Base-by-base conservation (phyloP, 2,888 invertebrate species). In the Anthrax anthrax region DNA sequence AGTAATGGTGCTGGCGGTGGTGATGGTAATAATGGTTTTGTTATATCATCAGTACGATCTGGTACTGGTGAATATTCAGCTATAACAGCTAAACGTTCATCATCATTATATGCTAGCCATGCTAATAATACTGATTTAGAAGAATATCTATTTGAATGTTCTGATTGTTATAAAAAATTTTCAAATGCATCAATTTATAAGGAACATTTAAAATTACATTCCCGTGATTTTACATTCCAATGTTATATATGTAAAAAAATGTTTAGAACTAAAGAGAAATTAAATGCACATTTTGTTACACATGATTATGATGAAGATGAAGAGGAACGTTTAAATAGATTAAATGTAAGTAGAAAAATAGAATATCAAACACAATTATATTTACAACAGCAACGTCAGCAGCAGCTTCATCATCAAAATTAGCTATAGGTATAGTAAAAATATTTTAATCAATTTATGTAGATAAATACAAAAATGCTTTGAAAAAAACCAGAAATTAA, bases 211-310 rank as follows among this genome's bases (percentile, higher is more conserved):
- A 43, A 42, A 40, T 23, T 46, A 16, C 49, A 49, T 43, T 46
- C 49, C 34, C n/a, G 43, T 23, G 36, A 42, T 12, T 45, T 23
- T 42, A 42, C 45, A 37, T 58, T 54, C 43, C 53, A 59, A 46
- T 60, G 60, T 48, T 59, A 58, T 46, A 57, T 60, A 18, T 60
- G 60, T 44, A 59, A 59, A 44, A 51, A 55, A 43, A 55, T 55
- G 42, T 57, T 57, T 44, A 54, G 55, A 34, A 50, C 53, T n/a
- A 52, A 56, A 17, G 49, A 54, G n/a, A 52, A 54, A 36, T 48
- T 60, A 34, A 57, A 57, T 38, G 51, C 57, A 14, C 60, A 59
- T 50, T 49, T 59, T 38, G 51, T 50, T 8, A 48, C 51, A 27
- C 55, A 58, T 27, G 54, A 55, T 16, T 29, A 23, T 38, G 50